These are phyloP conservation scores for Halcyon malimbica DNA, from an alignment of 2,113 vertebrate genomes.

Conservation along the genomic window DNA sequence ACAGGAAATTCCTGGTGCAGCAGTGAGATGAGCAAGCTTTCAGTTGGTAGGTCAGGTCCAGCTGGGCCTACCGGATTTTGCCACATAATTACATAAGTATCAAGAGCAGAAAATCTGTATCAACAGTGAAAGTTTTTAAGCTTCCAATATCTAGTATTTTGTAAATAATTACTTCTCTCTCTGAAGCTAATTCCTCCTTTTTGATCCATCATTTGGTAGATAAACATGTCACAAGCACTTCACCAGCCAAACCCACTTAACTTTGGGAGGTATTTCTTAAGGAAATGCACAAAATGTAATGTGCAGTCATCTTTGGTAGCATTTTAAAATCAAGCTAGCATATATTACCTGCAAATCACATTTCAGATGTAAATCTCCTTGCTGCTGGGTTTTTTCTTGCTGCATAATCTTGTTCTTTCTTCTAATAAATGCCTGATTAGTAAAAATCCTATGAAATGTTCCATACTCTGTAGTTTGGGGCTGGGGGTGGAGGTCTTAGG, in stretches of 20 bases:
- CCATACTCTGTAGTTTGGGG: not conserved
- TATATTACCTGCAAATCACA: not conserved
- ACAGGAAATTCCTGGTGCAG: slow-evolving; percentile 12
- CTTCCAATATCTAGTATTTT: not conserved
- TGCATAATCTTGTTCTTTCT: not conserved
- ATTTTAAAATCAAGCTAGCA: not conserved
- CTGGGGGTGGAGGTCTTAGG: not conserved
- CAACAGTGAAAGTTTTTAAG: not conserved
- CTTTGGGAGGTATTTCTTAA: not conserved
- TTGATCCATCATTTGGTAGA: not conserved
- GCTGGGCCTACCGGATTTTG: slow-evolving; percentile 26
- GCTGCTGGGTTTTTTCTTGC: not conserved
- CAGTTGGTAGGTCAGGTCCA: slow-evolving; percentile 45
- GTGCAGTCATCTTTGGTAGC: not conserved
- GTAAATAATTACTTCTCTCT: not conserved
- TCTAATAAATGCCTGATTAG: not conserved
- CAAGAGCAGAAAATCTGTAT: slow-evolving; percentile 5
- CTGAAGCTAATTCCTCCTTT: not conserved
- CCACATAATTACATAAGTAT: not conserved
- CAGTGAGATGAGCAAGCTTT: not conserved
- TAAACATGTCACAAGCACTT: not conserved
- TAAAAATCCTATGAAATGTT: not conserved
- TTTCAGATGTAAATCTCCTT: not conserved
- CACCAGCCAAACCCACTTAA: not conserved
- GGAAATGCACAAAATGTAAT: not conserved